phyloP scores from a whole-genome alignment of 2,113 vertebrate genomes.

The Kryptolebias marmoratus region DNA sequence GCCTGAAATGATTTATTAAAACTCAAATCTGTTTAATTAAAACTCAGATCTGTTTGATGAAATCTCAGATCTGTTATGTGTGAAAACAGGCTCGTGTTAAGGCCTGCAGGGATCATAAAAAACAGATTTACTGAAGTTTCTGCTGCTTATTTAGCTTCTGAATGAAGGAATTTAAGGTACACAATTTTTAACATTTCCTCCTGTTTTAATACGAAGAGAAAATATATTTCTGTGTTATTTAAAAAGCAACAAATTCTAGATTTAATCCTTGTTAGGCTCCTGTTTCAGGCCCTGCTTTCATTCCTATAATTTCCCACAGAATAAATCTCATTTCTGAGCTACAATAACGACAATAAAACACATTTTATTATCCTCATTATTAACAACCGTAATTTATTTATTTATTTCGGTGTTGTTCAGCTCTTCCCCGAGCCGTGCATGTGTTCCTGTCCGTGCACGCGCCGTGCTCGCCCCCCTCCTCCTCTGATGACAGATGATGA shows the following conservation, averaged over 20 bases:
- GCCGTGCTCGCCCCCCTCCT: slow-evolving; percentile 14
- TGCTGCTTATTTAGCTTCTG: background rate
- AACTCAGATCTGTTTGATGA: no score
- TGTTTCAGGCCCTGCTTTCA: background rate
- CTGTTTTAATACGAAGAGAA: background rate
- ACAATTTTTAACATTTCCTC: no score
- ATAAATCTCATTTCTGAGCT: no score
- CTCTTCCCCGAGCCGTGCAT: background rate
- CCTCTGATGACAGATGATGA: slow-evolving; percentile 69
- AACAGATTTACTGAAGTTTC: background rate
- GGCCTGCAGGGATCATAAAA: background rate
- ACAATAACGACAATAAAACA: no score
- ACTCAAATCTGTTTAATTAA: no score
- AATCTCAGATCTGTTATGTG: background rate
- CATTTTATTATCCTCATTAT: no score
- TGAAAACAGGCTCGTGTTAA: background rate
- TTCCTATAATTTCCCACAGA: no score
- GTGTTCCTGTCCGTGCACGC: background rate
- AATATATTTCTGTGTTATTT: no score
- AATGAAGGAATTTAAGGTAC: no score
- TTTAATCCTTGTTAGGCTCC: background rate
- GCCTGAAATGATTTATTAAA: no score
- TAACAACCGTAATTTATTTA: background rate
- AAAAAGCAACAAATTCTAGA: no score
- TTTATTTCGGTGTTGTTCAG: background rate